Evolutionary conservation across 1,140 invertebrate species (phyloP).

Genomic region (Drosophila setifemur): DNA sequence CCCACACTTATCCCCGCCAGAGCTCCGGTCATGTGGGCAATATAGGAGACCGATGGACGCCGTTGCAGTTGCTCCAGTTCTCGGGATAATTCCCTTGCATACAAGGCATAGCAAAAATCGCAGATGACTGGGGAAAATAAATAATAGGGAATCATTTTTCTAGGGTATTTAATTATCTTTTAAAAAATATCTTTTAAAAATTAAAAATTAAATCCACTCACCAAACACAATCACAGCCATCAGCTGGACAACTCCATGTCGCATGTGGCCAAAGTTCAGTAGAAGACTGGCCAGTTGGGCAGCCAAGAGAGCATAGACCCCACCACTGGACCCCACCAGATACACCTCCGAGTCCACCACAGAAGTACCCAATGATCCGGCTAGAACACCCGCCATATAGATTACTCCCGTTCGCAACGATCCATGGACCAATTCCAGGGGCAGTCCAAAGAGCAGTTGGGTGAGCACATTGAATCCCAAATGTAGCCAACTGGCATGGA

Average conservation of each 20-base stretch:
- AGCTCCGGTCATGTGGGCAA: slow-evolving; percentile 96
- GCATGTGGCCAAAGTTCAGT: slow-evolving; percentile 98
- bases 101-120: slow-evolving; percentile 96
- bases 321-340: slow-evolving; percentile 96
- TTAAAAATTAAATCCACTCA: slow-evolving; percentile 83
- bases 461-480: slow-evolving; percentile 96
- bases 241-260: slow-evolving; percentile 94
- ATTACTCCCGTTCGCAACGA: slow-evolving; percentile 93
- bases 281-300: slow-evolving; percentile 96
- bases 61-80: slow-evolving; percentile 85
- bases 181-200: too few relatives aligned
- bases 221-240: slow-evolving; percentile 95
- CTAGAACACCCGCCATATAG: slow-evolving; percentile 96
- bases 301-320: slow-evolving; percentile 95
- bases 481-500: slow-evolving; percentile 98
- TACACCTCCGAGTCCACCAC: slow-evolving; percentile 97
- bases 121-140: slow-evolving; percentile 88
- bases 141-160: too few relatives aligned
- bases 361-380: slow-evolving; percentile 94
- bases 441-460: slow-evolving; percentile 94
- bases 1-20: slow-evolving; percentile 94
- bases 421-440: slow-evolving; percentile 97
- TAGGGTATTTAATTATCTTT: too few relatives aligned
- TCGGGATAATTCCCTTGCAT: too few relatives aligned
- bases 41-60: slow-evolving; percentile 93